Evolutionary conservation across 2,113 vertebrate species (phyloP), one percentile per base, ranked within the genome.

Genomic region (Spea multiplicata): DNA sequence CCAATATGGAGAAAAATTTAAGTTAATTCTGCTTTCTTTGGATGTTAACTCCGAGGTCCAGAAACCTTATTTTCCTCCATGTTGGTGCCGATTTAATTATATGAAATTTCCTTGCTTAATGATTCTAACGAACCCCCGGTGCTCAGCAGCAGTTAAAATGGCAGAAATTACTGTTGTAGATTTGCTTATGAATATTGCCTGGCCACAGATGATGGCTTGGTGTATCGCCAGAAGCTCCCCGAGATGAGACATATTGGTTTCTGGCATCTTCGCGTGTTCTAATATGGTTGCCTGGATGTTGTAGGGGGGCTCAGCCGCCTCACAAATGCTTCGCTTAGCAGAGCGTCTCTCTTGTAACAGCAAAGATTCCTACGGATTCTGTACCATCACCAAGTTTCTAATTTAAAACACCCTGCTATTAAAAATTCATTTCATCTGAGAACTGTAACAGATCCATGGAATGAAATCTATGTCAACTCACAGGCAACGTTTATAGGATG

Each of bases 341-440:
- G 68, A 53, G 30, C 46, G 59, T 66, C 50, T 71, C 48, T 55
- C 48, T 72, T n/a, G 44, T 30, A 52, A 14, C 73, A 64, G 45
- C 8, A 12, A n/a, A 50, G 61, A 55, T 48, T 69, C 55, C 44
- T 10, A 44, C 55, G n/a, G 69, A 14, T 64, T 44, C 61, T 65
- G 76, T 57, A 52, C 59, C 3, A 17, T 65, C 44, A 78, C 69
- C 69, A 66, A 72, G 69, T 55, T 71, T 78, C 76, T 78, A 72
- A 78, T 78, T 78, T 78, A 72, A 30, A 78, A 78, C 59, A 66
- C 55, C 30, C 76, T 78, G 76, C 70, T 78, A 78, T 78, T 78
- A 78, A 78, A 78, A 78, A 78, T 78, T 65, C 14, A 78, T 78
- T 62, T 66, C 48, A 78, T 78, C 69, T 66, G 76, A 78, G 69